These are phyloP conservation scores for Augochlorella aurata DNA, from an alignment of 2,888 invertebrate genomes.

Conservation along the genomic window DNA sequence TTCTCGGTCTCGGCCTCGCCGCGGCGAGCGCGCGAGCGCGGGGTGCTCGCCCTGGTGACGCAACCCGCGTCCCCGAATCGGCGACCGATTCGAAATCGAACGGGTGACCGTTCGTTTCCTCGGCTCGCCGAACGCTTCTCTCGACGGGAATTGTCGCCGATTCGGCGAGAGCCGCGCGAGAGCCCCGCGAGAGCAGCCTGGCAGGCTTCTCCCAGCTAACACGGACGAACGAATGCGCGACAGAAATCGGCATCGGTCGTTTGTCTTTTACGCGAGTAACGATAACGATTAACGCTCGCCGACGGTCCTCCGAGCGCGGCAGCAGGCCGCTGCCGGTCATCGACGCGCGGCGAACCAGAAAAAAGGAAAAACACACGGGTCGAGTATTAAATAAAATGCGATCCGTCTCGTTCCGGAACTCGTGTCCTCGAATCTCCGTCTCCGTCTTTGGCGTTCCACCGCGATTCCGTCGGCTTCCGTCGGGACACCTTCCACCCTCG, in stretches of 20 bases:
- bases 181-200: background rate
- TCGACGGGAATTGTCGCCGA: background rate
- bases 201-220: background rate
- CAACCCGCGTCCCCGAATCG: background rate
- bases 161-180: background rate
- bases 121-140: too few species aligned
- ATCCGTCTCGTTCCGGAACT: conserved; percentile 1
- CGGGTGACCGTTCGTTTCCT: too few species aligned
- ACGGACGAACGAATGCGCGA: conserved; percentile 12
- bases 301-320: background rate
- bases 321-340: background rate
- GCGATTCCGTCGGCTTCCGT: background rate
- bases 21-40: background rate
- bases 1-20: conserved; percentile 13
- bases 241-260: conserved; percentile 25
- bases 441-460: conserved; percentile 32
- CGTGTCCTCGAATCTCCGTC: conserved; percentile 23
- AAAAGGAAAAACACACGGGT: conserved; percentile 16
- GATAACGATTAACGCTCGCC: conserved; percentile 13
- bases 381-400: conserved; percentile 18
- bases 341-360: background rate
- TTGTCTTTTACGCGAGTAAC: conserved; percentile 50
- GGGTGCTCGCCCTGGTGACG: background rate
- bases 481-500: conserved; percentile 19
- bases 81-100: too few species aligned